Evolutionary conservation across 2,113 vertebrate species (phyloP), one percentile per base, ranked within the genome.

Genomic region (Eonycteris spelaea): DNA sequence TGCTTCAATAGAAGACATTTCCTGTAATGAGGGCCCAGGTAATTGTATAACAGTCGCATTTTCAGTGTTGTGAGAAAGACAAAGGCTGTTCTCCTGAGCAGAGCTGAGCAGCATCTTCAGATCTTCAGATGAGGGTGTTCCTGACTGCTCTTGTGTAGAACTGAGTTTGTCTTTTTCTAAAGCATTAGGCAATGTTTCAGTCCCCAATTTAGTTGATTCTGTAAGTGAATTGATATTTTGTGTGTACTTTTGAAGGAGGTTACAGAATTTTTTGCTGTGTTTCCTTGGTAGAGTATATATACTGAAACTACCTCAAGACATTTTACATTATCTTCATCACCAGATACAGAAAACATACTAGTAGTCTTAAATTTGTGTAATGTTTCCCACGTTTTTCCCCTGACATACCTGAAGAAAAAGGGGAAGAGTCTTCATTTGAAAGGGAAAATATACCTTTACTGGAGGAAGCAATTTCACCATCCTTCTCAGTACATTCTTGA

Each of bases 221-320:
- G 48, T 65, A 73, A 96, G 84, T 55, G 94, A 90, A 94, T 96
- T 78, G 12, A 70, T 80, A 65, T 97, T 97, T 79, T 98, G 98
- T 65, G 96, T 22, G 86, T 98, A 98, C 40, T 97, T 98, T 86
- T 97, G 97, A 14, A 99, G 98, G 73, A 98, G 90, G 24, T 95
- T 94, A 95, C 97, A 97, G 94, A 98, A 96, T 22, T 96, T 97
- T 96, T 91, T 98, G 78, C 98, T 98, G 86, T 97, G 98, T 86
- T 98, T 98, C 53, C 98, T 97, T 67, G 99, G 98, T 90, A 99
- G 96, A 0, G 98, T 99, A 24, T 99, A 99, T 99, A 99, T 90
- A 99, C 35, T 33, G 98, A 99, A 97, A 99, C 98, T 71, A 98
- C 79, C 74, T 99, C 98, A 67, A 98, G 98, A 92, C 98, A 99